A percentile compares a stretch with the other conserved stretches of the same genome.
phyloP scores from a whole-genome alignment of 2,797 vertebrate genomes.

The Hapalemur alaotrensis region DNA sequence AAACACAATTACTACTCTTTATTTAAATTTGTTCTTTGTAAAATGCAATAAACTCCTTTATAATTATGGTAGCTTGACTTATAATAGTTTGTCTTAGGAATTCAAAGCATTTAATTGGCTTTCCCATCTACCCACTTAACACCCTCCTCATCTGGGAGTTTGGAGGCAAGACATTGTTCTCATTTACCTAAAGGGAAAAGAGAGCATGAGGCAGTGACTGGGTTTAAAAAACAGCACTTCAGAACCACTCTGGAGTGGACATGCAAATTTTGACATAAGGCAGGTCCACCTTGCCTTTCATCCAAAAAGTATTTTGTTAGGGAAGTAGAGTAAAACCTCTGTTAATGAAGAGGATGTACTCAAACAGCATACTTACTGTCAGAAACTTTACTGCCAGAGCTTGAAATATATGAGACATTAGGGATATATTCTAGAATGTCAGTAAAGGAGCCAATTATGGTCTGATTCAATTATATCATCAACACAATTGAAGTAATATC shows the following conservation, averaged over 20 bases:
- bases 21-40: conserved; percentile 54
- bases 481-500: conserved; percentile 4
- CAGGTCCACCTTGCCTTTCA: not conserved
- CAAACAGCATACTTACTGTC: conserved; percentile 1
- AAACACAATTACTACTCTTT: conserved; percentile 40
- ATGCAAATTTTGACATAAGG: not conserved
- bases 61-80: conserved; percentile 40
- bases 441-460: not conserved
- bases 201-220: not conserved
- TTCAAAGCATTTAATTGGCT: conserved; percentile 24
- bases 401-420: conserved; percentile 20
- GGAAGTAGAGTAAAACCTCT: not conserved
- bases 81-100: conserved; percentile 42
- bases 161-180: not conserved
- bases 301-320: not conserved
- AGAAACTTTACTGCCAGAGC: conserved; percentile 5
- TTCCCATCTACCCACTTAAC: not conserved
- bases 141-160: not conserved
- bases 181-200: not conserved
- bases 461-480: conserved; percentile 6
- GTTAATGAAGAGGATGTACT: conserved; percentile 18
- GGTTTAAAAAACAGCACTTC: not conserved
- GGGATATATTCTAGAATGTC: not conserved
- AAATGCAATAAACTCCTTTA: conserved; percentile 44
- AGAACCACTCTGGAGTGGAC: not conserved